A percentile compares a stretch with the other conserved stretches of the same genome.
phyloP scores from a whole-genome alignment of 1,140 invertebrate species.

The Aphis craccivora region DNA sequence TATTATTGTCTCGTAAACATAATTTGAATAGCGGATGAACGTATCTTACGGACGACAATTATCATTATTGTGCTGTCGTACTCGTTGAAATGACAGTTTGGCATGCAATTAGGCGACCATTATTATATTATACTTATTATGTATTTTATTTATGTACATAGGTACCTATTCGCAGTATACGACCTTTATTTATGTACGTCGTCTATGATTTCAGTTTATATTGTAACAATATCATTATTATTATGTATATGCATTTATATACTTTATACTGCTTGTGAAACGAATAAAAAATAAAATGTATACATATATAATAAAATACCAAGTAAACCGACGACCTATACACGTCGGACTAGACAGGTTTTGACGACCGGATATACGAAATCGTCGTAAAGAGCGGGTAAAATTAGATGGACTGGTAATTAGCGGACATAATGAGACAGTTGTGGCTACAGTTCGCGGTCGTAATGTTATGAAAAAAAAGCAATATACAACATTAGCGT shows the following conservation, averaged over 20 bases:
- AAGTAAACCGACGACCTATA: neutral
- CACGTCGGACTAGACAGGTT: constrained; percentile 27
- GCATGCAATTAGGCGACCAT: constrained; percentile 38
- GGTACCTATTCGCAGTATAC: neutral
- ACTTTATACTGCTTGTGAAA: neutral
- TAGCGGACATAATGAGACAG: constrained; percentile 56
- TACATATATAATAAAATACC: neutral
- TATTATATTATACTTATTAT: constrained; percentile 32
- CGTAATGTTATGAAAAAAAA: neutral
- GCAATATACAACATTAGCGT: neutral
- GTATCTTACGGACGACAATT: neutral
- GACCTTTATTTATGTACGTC: constrained; percentile 21
- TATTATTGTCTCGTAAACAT: neutral
- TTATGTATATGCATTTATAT: neutral
- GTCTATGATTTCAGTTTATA: neutral
- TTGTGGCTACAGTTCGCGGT: constrained; percentile 31
- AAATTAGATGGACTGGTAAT: constrained; percentile 56
- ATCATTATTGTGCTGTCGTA: constrained; percentile 34
- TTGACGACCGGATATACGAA: constrained; percentile 57
- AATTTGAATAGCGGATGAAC: constrained; percentile 16
- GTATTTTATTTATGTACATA: neutral
- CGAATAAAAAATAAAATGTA: neutral
- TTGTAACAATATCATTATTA: neutral
- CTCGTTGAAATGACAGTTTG: constrained; percentile 52
- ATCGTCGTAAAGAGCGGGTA: constrained; percentile 56